These are phyloP conservation scores for Patiria miniata DNA, from an alignment of 35 echinoderm and acorn worm genomes.

Conservation along the genomic window DNA sequence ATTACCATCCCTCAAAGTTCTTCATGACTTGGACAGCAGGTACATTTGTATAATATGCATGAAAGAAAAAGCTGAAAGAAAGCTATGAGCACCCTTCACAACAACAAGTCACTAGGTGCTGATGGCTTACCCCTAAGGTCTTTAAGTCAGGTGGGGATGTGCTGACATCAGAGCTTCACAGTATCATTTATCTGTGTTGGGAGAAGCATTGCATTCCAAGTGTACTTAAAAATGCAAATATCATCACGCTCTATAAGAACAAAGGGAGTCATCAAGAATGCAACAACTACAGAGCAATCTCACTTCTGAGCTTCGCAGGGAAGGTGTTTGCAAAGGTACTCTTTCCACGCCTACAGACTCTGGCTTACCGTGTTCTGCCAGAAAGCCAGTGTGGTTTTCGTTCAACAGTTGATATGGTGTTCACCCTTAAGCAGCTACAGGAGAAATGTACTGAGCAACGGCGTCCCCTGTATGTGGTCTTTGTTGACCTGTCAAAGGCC, in stretches of 20 bases:
- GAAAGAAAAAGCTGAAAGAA: background rate
- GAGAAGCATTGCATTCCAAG: background rate
- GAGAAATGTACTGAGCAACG: background rate
- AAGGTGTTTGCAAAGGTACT: constrained; percentile 13
- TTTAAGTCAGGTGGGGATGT: background rate
- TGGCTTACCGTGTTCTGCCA: background rate
- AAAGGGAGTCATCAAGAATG: constrained; percentile 34
- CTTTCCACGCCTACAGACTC: background rate
- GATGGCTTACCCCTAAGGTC: background rate
- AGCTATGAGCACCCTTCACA: background rate
- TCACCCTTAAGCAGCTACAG: background rate
- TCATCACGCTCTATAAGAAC: constrained; percentile 33
- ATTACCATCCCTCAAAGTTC: background rate
- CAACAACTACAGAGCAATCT: constrained; percentile 20
- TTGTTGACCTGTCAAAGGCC: background rate
- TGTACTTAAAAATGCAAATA: constrained; percentile 14
- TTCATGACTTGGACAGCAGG: background rate
- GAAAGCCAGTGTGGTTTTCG: background rate
- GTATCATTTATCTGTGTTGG: background rate
- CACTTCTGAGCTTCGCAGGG: background rate
- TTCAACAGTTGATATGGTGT: constrained; percentile 26
- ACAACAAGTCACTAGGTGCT: background rate
- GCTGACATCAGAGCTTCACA: background rate
- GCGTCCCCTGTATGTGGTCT: constrained; percentile 2
- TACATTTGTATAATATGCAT: no score